Conservation (phyloP, 2,797 vertebrate species). For the Paedocypris micromegethes region DNA sequence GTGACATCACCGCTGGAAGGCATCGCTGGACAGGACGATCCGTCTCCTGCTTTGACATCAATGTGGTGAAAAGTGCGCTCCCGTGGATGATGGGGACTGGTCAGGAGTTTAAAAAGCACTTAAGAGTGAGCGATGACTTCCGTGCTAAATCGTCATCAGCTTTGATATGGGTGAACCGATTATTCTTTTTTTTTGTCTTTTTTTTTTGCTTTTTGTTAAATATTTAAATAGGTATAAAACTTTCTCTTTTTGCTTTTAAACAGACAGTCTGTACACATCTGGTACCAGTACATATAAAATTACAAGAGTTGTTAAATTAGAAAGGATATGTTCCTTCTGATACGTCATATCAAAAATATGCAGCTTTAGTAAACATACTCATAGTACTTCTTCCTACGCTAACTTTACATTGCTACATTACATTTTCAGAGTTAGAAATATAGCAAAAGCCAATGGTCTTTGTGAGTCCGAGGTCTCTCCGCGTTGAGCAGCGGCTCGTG, state of each 20-base stretch:
- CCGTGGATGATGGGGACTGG: conserved; percentile 43
- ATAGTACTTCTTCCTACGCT: conserved; percentile 71
- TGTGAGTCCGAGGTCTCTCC: conserved; percentile 40
- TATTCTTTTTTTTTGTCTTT: conserved; percentile 51
- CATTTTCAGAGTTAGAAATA: conserved; percentile 62
- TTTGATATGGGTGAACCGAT: conserved; percentile 55
- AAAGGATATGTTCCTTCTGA: conserved; percentile 74
- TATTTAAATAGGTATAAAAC: conserved; percentile 78
- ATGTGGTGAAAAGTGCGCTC: conserved; percentile 47
- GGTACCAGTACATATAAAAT: conserved; percentile 77
- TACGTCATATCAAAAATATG: conserved; percentile 88
- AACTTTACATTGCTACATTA: conserved; percentile 83
- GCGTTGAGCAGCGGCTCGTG: conserved; percentile 40
- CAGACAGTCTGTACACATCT: conserved; percentile 75
- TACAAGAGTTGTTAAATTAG: conserved; percentile 80
- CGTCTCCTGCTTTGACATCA: conserved; percentile 29
- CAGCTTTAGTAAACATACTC: conserved; percentile 82
- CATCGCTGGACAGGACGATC: conserved; percentile 11
- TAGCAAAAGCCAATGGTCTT: conserved; percentile 50
- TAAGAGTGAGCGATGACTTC: conserved; percentile 46
- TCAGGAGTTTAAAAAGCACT: conserved; percentile 54
- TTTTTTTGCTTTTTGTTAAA: conserved; percentile 67
- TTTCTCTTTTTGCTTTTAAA: conserved; percentile 59
- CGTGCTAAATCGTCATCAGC: conserved; percentile 39
- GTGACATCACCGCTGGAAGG: conserved; percentile 19